Base-by-base conservation (phyloP, 2,888 invertebrate genomes). In the Arctia plantaginis region DNA sequence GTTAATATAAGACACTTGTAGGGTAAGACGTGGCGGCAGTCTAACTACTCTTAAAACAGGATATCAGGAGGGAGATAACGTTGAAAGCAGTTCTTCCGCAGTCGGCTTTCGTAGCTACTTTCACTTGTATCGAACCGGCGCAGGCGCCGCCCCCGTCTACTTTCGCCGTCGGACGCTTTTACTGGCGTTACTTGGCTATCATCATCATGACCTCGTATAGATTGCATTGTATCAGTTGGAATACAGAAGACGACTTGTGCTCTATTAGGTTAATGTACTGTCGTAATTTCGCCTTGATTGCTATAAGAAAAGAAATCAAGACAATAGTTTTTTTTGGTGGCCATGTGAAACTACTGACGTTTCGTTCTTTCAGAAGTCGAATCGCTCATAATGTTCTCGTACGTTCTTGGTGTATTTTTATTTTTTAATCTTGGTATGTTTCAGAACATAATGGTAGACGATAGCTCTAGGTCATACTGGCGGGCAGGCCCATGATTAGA, bases 81-180 rank as follows among this genome's bases (percentile, higher is more conserved):
- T 82, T 80, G 90, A 90, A 88, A 90, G 89, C 89, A 80, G 85
- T 81, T 85, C 88, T 89, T 90, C 89, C 88, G 89, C 83, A 79
- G 75, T 81, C 75, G 73, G 80, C 83, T 85, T 82, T 83, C 84
- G 84, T 83, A 33, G 80, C 68, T 80, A 91, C 91, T 92, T 92
- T 92, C 91, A 90, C 91, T 89, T 82, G 84, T 79, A 80, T 77
- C 75, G 83, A 77, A 76, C 75, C 80, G 84, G 82, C 85, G 86
- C 77, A 77, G 79, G 81, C 80, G 84, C 80, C 82, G 85, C 86
- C 84, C 78, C 82, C 75, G 55, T 59, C 82, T 73, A 86, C 89
- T 90, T 89, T 89, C 90, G 86, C 86, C 85, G 77, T 75, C 79
- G 72, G 82, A 76, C 77, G 76, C 68, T 75, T 71, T 74, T 70